Conservation (phyloP, 1,140 invertebrate species). For the Maconellicoccus hirsutus region DNA sequence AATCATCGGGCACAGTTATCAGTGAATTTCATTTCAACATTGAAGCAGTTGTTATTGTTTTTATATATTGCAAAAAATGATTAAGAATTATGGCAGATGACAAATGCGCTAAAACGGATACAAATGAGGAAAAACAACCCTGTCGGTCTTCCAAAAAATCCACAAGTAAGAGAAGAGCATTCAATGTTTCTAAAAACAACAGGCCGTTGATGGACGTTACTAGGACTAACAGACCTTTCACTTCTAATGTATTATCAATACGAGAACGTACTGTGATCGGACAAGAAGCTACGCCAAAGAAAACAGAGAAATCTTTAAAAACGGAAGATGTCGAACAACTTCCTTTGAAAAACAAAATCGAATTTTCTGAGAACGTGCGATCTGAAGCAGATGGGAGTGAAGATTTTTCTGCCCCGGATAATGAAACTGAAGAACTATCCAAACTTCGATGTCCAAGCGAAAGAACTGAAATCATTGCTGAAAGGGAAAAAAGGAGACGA, state of each 20-base stretch:
- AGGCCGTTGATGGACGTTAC: background rate
- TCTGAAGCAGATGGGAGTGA: conserved; percentile 37
- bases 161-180: background rate
- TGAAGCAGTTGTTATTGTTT: background rate
- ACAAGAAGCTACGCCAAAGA: conserved; percentile 14
- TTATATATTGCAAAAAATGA: conserved; percentile 15
- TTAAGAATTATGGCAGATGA: conserved; percentile 2
- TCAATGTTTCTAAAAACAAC: conserved; percentile 8
- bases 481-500: conserved; percentile 56
- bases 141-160: background rate
- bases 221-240: background rate
- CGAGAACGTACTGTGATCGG: conserved; percentile 25
- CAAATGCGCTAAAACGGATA: background rate
- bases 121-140: background rate
- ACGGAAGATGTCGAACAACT: background rate
- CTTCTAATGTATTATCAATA: background rate
- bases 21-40: background rate
- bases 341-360: background rate
- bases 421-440: conserved; percentile 62
- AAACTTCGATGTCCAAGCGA: conserved; percentile 75
- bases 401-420: conserved; percentile 44
- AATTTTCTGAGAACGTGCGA: conserved; percentile 24
- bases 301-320: background rate
- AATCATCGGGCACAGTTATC: background rate
- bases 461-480: conserved; percentile 71